Percentiles rank a stretch among this genome's conserved stretches.
Evolutionary conservation across 1,140 invertebrate genomes (phyloP).

Genomic region (Metaphire vulgaris): DNA sequence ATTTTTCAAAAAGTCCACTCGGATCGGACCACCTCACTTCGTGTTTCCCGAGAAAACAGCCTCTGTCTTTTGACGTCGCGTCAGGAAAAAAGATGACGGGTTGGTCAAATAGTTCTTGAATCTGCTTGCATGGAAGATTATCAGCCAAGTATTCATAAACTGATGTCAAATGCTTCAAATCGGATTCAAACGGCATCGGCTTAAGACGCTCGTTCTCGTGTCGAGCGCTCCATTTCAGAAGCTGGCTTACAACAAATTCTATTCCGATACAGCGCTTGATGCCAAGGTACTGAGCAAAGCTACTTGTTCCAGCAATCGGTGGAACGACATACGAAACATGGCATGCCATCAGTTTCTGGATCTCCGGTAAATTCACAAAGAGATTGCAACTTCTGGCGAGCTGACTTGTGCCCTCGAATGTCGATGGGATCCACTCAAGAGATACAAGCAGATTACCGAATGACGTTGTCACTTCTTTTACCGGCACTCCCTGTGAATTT

Average conservation of each 20-base stretch:
- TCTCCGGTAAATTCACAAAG: neutral
- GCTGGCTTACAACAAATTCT: neutral
- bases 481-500: neutral
- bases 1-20: neutral
- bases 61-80: neutral
- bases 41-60: neutral
- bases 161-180: neutral
- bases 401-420: neutral
- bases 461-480: neutral
- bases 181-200: neutral
- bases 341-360: neutral
- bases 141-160: neutral
- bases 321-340: neutral
- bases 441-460: neutral
- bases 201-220: neutral
- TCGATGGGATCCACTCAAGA: neutral
- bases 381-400: neutral
- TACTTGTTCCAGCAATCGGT: neutral
- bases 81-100: neutral
- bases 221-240: neutral
- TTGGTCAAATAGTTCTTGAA: neutral
- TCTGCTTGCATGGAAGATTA: neutral
- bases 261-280: neutral
- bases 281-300: neutral
- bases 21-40: neutral